Evolutionary conservation across 2,888 invertebrate genomes (phyloP), one percentile per base, ranked within the genome.

Genomic region (Lutraria lutraria): DNA sequence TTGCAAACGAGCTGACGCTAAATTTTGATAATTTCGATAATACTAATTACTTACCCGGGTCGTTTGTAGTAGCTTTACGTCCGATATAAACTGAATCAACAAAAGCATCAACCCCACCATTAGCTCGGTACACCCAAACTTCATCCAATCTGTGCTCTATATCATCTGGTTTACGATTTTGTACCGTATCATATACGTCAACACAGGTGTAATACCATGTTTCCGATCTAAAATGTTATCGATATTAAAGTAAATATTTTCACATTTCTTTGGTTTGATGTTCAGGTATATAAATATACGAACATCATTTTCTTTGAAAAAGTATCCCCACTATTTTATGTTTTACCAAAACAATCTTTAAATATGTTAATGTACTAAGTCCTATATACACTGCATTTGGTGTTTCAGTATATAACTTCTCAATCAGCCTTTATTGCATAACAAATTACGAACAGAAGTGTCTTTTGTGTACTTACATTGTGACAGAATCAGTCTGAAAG

Each of bases 181-280:
- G 10, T 1, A 90, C 90, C 10, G 63, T n/a, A 10, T 53, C 63
- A 10, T 56, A 83, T 72, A 92, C 85, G 82, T 92, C 83, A 12
- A 85, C 52, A 81, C 92, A 92, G 21, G 92, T 92, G 80, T 92
- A 92, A 54, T 89, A 88, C 89, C 89, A 89, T 0, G 83, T 89
- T 1, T 82, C 79, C 4, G 89, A 85, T 13, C 89, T 89, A 85
- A 52, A 81, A 82, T 19, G n/a, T 8, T 43, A 43, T 43, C 8
- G 43, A 43, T 43, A 43, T 43, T 43, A 4, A 43, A 4, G 43
- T 43, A 43, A 43, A 43, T 43, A 43, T 43, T 2, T 4, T 43
- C 43, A 43, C 43, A 43, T 43, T 43, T 43, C 43, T 43, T 43
- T 43, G 4, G 2, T 43, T 43, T 43, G 43, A 43, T 43, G 43